Evolutionary conservation across 2,888 invertebrate species (phyloP).

Genomic region (Ischnura elegans): DNA sequence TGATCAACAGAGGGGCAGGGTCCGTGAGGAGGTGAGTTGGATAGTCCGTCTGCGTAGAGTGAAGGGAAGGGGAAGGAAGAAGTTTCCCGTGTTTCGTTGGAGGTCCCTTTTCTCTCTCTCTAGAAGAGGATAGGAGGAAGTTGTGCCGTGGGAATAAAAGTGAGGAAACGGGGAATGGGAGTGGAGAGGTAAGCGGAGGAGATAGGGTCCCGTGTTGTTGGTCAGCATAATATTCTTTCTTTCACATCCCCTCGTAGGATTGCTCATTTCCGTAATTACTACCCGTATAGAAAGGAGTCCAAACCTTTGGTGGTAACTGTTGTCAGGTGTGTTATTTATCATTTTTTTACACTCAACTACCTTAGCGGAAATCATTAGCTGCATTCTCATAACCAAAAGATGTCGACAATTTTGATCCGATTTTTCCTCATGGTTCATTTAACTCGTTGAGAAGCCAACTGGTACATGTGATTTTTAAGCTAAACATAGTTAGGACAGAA

Average conservation of each 20-base stretch:
- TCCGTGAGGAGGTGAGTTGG: neutral
- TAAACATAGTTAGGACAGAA: too few species aligned
- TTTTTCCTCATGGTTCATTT: too few species aligned
- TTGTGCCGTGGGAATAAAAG: neutral
- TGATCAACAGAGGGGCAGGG: neutral
- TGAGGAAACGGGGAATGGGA: neutral
- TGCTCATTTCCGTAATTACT: too few species aligned
- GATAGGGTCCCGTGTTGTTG: neutral
- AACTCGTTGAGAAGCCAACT: too few species aligned
- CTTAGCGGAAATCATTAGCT: too few species aligned
- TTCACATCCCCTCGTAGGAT: neutral
- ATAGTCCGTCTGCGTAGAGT: neutral
- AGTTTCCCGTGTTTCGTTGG: conserved; percentile 6
- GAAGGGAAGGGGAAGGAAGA: neutral
- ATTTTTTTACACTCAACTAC: too few species aligned
- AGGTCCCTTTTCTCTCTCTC: conserved; percentile 13
- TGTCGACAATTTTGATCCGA: too few species aligned
- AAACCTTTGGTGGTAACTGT: too few species aligned
- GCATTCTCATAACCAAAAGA: too few species aligned
- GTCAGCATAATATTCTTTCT: conserved; percentile 23
- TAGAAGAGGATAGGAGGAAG: conserved; percentile 17
- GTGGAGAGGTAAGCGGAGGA: neutral
- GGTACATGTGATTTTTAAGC: too few species aligned
- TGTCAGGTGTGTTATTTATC: too few species aligned
- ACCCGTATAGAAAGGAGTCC: too few species aligned